A percentile compares a stretch with the other conserved stretches of the same genome.
Evolutionary conservation across 2,888 invertebrate species (phyloP).

Genomic region (Coelogynopora nodosa): DNA sequence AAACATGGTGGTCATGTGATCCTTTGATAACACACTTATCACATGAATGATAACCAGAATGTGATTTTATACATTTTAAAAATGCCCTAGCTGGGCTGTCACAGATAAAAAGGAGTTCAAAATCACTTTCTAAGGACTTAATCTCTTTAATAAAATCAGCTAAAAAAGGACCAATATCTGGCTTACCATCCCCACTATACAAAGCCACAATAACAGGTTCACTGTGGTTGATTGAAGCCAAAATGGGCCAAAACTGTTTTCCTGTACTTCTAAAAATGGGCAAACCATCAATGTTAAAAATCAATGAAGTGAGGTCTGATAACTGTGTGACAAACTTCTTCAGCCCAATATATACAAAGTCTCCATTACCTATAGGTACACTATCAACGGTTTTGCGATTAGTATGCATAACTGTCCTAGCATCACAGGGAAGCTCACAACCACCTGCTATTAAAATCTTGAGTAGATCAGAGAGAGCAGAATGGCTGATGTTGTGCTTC

Average conservation of each 20-base stretch:
- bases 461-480: neutral
- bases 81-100: slow-evolving; percentile 41
- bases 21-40: slow-evolving; percentile 45
- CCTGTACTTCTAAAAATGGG: neutral
- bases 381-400: neutral
- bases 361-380: neutral
- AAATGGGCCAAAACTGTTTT: slow-evolving; percentile 30
- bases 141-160: slow-evolving; percentile 16
- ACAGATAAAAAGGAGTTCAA: neutral
- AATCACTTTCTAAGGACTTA: neutral
- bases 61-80: slow-evolving; percentile 40
- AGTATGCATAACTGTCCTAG: neutral
- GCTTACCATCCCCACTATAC: slow-evolving; percentile 9
- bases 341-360: slow-evolving; percentile 17
- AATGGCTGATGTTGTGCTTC: neutral
- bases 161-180: neutral
- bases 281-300: slow-evolving; percentile 7
- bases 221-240: neutral
- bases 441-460: neutral
- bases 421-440: neutral
- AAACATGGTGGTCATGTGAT: slow-evolving; percentile 35
- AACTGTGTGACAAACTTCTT: neutral
- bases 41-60: slow-evolving; percentile 48
- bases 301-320: neutral
- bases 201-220: slow-evolving; percentile 27